Base-by-base conservation (phyloP, 2,113 vertebrate species). In the Sceloporus undulatus region DNA sequence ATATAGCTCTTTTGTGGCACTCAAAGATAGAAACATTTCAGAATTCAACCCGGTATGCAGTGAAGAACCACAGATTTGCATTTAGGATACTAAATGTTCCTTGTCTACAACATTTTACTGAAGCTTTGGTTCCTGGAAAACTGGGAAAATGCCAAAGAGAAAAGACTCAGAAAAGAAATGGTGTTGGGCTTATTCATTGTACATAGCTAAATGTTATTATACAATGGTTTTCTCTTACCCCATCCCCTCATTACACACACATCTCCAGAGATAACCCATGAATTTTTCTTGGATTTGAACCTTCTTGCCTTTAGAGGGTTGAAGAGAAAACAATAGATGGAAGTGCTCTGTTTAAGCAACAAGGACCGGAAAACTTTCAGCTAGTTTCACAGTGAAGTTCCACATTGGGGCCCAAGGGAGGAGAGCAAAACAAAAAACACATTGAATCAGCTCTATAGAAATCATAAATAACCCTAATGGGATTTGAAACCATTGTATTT, bases 251-350 rank as follows among this genome's bases (percentile, higher is more conserved):
- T 52, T 84, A 21, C 70, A 90, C 82, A 85, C 85, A 86, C 21
- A 85, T 87, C 89, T 90, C 90, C 74, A 95, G 92, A 94, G 95
- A 90, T 78, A 95, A 85, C 16, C 84, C 71, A 94, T 91, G 94
- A 94, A 94, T 95, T 68, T 93, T 85, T 91, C 91, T 93, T 91
- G 65, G 48, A 93, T 94, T 95, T 92, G 85, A 95, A 89, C 52
- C 87, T 90, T 93, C 92, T 94, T 95, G 91, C 93, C 89, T 70
- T 70, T 5, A 94, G 93, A 94, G 96, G 97, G 92, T 94, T 94
- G 68, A 91, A 91, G 85, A 86, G 82, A 88, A 95, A 95, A 97
- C 96, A 96, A 96, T 97, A 92, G 96, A 96, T 97, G 96, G 94
- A 97, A 97, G 94, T 95, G 77, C 71, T 90, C 82, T 93, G 96